phyloP scores from a whole-genome alignment of 2,113 vertebrate genomes.

The Protobothrops mucrosquamatus region DNA sequence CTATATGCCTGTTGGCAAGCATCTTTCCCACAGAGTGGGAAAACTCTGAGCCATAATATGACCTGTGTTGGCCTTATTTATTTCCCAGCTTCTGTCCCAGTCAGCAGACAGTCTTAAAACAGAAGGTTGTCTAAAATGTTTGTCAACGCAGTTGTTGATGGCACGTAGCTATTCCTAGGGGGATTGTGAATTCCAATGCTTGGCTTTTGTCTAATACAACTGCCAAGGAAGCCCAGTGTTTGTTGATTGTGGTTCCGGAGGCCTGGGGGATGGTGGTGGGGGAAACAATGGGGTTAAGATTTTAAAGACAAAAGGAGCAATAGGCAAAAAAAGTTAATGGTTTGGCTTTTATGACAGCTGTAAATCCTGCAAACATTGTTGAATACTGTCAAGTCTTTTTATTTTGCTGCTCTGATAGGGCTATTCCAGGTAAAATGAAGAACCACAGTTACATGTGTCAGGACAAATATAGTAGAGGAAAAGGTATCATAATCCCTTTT shows the following conservation, averaged over 20 bases:
- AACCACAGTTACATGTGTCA: neutral
- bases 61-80: neutral
- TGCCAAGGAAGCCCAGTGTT: neutral
- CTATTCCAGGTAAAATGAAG: neutral
- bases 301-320: neutral
- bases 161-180: neutral
- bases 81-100: neutral
- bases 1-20: neutral
- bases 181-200: neutral
- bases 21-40: neutral
- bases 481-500: neutral
- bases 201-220: neutral
- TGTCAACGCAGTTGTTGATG: neutral
- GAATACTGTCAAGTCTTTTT: neutral
- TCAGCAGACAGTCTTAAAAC: neutral
- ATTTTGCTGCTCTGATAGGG: conserved; percentile 3
- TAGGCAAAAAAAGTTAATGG: neutral
- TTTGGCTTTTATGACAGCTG: neutral
- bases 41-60: neutral
- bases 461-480: neutral
- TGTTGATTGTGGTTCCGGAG: neutral
- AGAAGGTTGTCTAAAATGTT: rapidly evolving
- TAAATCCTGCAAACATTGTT: neutral
- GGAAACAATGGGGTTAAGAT: rapidly evolving
- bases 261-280: neutral